phyloP scores from a whole-genome alignment of 2,113 vertebrate species.

The Argyrosomus japonicus region DNA sequence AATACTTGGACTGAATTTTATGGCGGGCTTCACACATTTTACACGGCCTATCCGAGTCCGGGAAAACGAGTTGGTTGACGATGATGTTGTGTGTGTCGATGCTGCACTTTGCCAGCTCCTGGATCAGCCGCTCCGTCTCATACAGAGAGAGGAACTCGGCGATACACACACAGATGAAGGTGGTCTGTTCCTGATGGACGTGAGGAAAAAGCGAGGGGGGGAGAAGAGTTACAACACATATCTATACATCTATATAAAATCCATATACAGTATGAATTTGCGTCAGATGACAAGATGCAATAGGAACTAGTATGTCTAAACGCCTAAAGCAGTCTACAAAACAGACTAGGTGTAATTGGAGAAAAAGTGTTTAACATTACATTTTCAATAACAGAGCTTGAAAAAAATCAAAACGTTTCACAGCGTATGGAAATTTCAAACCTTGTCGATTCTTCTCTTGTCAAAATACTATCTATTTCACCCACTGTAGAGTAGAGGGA shows the following conservation, averaged over 20 bases:
- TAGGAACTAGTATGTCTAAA: not conserved
- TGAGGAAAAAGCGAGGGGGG: not conserved
- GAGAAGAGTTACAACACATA: not conserved
- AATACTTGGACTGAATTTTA: slow-evolving; percentile 97
- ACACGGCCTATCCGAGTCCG: slow-evolving; percentile 89
- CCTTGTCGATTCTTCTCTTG: not conserved
- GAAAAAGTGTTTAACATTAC: not conserved
- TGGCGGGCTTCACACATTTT: slow-evolving; percentile 96
- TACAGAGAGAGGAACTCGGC: slow-evolving; percentile 96
- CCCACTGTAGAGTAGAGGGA: not conserved
- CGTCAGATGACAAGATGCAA: not conserved
- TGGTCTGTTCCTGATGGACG: slow-evolving; percentile 90
- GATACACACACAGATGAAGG: slow-evolving; percentile 96
- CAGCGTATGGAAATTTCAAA: not conserved
- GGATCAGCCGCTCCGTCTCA: slow-evolving; percentile 94
- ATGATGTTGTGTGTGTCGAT: slow-evolving; percentile 98
- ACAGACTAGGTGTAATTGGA: not conserved
- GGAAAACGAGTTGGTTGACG: slow-evolving; percentile 96
- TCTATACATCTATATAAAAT: no score
- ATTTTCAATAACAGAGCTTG: not conserved
- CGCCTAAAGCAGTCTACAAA: not conserved
- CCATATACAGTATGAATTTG: no score
- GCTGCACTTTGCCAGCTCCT: slow-evolving; percentile 95
- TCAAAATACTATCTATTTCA: not conserved
- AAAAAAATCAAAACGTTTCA: not conserved